These are phyloP conservation scores for Rostratula benghalensis DNA, from an alignment of 2,113 vertebrate genomes.

Conservation along the genomic window DNA sequence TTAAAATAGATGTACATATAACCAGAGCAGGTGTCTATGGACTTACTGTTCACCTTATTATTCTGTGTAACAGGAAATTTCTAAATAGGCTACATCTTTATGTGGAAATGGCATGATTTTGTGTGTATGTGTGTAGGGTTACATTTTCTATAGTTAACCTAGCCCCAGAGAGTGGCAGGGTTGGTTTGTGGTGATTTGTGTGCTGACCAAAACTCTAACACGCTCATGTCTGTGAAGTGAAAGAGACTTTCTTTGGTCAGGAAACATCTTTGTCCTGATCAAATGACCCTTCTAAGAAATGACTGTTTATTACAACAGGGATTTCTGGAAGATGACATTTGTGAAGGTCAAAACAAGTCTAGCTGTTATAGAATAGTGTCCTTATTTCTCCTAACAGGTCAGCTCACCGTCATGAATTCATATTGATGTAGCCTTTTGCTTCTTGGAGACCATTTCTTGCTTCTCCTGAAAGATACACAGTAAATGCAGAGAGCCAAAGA, in stretches of 20 bases:
- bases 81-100: not conserved
- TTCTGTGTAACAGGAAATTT: not conserved
- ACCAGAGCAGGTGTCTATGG: not conserved
- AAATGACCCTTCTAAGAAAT: not conserved
- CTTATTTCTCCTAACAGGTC: not conserved
- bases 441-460: not conserved
- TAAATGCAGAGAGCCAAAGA: not conserved
- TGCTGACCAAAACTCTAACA: not conserved
- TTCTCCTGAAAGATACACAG: not conserved
- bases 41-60: not conserved
- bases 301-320: not conserved
- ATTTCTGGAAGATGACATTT: not conserved
- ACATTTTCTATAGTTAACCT: not conserved
- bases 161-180: not conserved
- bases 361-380: not conserved
- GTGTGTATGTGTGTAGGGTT: not conserved
- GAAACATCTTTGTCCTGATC: not conserved
- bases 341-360: not conserved
- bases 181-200: not conserved
- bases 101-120: not conserved
- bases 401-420: not conserved
- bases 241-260: not conserved
- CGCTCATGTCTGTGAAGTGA: not conserved
- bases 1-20: not conserved
- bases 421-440: not conserved